phyloP scores from a whole-genome alignment of 2,888 invertebrate genomes.

The Clepsis dumicolana region DNA sequence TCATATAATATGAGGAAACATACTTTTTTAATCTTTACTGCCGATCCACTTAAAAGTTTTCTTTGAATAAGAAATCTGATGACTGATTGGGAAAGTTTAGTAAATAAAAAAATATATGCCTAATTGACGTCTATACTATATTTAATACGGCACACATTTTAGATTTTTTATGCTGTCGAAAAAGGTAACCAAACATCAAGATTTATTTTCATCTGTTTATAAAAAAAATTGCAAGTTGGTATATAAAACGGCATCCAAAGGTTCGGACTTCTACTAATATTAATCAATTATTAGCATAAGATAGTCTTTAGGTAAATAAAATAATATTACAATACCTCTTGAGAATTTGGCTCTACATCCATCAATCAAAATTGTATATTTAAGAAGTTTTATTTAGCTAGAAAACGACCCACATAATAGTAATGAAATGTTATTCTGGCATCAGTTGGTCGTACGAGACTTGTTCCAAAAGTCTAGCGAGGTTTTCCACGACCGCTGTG shows the following conservation, averaged over 20 bases:
- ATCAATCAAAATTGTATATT: neutral
- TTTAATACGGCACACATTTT: neutral
- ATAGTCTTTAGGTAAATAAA: too few species aligned
- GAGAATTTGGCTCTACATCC: neutral
- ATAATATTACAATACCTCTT: too few species aligned
- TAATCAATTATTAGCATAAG: too few species aligned
- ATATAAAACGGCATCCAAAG: too few species aligned
- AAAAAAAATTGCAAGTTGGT: too few species aligned
- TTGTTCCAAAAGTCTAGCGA: conserved; percentile 64
- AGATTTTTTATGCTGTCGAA: too few species aligned
- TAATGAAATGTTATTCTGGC: conserved; percentile 56
- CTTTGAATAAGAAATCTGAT: conserved; percentile 1
- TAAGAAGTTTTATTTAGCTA: too few species aligned
- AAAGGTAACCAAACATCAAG: too few species aligned
- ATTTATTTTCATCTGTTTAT: too few species aligned
- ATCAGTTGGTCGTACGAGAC: conserved; percentile 69
- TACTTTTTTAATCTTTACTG: conserved; percentile 28
- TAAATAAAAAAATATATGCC: neutral
- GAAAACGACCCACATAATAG: too few species aligned
- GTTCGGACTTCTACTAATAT: too few species aligned
- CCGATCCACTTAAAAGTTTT: conserved; percentile 32
- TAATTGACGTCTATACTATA: neutral
- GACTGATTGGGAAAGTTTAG: conserved; percentile 5
- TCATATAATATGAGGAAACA: conserved; percentile 26
- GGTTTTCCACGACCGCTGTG: conserved; percentile 65